Conservation (phyloP, 92 coral and sea anemone species). For the Metridium senile region DNA sequence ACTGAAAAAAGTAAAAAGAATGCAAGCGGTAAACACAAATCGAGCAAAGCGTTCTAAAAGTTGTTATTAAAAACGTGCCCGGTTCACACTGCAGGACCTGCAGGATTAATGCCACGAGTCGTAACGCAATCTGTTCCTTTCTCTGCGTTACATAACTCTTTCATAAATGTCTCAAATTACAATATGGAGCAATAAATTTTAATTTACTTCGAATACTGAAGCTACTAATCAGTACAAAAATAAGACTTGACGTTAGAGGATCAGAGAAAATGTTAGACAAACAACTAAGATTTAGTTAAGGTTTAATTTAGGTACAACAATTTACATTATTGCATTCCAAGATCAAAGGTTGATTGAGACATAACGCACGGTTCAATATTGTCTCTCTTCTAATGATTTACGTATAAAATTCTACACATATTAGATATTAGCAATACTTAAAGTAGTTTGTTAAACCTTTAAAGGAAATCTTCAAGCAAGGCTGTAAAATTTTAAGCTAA, state of each 20-base stretch:
- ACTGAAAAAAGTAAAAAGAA: background rate
- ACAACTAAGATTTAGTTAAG: conserved; percentile 6
- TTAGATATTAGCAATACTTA: too few species aligned
- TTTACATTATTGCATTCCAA: conserved; percentile 22
- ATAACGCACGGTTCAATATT: conserved; percentile 12
- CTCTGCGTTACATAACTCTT: background rate
- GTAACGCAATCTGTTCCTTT: conserved; percentile 2
- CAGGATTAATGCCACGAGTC: background rate
- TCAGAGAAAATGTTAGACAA: background rate
- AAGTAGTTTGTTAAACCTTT: background rate
- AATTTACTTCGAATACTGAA: conserved; percentile 1
- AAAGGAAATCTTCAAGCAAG: background rate
- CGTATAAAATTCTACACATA: conserved; percentile 1
- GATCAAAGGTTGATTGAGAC: conserved; percentile 38
- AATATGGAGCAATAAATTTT: background rate
- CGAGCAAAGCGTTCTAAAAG: background rate
- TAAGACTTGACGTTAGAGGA: background rate
- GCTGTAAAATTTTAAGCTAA: background rate
- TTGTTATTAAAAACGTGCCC: background rate
- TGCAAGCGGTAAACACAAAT: background rate
- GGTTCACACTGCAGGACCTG: background rate
- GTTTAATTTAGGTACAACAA: background rate
- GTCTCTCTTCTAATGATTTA: background rate
- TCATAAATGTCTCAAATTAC: background rate
- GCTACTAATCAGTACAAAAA: conserved; percentile 2